Conservation (phyloP, 2,113 vertebrate species). For the Mormyrus iriodes region DNA sequence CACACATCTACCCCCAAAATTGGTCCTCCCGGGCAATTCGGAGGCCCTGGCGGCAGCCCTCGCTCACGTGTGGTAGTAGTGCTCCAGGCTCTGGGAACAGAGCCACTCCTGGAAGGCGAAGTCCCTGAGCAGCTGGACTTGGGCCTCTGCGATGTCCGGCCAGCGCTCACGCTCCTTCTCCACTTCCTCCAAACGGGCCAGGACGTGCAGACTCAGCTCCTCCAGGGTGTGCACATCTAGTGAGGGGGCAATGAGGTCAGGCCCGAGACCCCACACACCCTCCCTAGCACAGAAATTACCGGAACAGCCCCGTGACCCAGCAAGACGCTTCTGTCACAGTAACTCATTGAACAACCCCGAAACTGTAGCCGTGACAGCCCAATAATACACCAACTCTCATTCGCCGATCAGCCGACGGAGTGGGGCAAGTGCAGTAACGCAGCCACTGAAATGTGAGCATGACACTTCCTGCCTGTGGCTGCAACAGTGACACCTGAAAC, state of each 20-base stretch:
- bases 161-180: constrained; percentile 57
- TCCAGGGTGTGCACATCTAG: constrained; percentile 70
- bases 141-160: constrained; percentile 61
- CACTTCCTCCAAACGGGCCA: constrained; percentile 64
- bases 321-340: neutral
- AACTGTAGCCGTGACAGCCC: neutral
- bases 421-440: neutral
- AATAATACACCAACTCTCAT: neutral
- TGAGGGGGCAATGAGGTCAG: constrained; percentile 32
- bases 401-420: neutral
- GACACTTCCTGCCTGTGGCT: neutral
- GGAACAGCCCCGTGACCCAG: neutral
- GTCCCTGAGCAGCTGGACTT: constrained; percentile 64
- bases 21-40: neutral
- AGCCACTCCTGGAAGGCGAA: constrained; percentile 75
- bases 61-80: constrained; percentile 66
- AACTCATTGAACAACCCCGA: neutral
- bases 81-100: constrained; percentile 65
- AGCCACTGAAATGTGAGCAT: neutral
- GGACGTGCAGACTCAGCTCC: constrained; percentile 64
- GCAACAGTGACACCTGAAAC: neutral
- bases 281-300: neutral
- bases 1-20: neutral
- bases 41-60: neutral
- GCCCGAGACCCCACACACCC: neutral